Base-by-base conservation (phyloP, 2,113 vertebrate genomes). In the Burhinus bistriatus region DNA sequence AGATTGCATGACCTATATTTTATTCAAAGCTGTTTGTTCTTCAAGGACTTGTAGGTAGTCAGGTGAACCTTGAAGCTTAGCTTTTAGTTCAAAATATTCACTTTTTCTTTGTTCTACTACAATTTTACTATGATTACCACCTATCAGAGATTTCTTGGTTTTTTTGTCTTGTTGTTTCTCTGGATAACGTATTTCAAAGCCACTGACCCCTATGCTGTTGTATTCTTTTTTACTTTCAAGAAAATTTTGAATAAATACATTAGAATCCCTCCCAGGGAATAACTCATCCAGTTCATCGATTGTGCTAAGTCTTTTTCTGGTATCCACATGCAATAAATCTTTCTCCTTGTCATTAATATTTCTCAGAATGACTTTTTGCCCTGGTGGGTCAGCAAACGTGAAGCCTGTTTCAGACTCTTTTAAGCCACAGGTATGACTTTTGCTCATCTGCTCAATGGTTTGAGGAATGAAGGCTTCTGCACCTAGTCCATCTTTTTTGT, bases 41-140 rank as follows among this genome's bases (percentile, higher is more conserved):
- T 99, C 99, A 76, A 99, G 99, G 97, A 99, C 99, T 98, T 99
- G 99, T 95, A 99, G 98, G 98, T 99, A 99, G 98, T 99, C 99
- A 85, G 99, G 99, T 42, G 99, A 99, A 97, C 99, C 99, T 98
- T 99, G 99, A 98, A 99, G 99, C 97, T 99, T 99, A 92, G 99
- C 99, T 98, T 99, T 99, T 76, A 99, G 98, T 99, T 99, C 99
- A 92, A 99, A 99, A 98, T 99, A 99, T 91, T 99, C 99, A 93
- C 99, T 99, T 98, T 99, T 99, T 91, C 99, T 99, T 97, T 99
- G 99, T 96, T 99, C 99, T 97, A 99, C 99, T 88, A 99, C 98
- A 81, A 99, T 99, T 98, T 99, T 99, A 98, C 99, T 99, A 97
- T 99, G 99, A 97, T 99, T 99, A 59, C 99, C 99, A 49, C 99